Base-by-base conservation (phyloP, 2,888 invertebrate species). In the Euzophera pinguis region DNA sequence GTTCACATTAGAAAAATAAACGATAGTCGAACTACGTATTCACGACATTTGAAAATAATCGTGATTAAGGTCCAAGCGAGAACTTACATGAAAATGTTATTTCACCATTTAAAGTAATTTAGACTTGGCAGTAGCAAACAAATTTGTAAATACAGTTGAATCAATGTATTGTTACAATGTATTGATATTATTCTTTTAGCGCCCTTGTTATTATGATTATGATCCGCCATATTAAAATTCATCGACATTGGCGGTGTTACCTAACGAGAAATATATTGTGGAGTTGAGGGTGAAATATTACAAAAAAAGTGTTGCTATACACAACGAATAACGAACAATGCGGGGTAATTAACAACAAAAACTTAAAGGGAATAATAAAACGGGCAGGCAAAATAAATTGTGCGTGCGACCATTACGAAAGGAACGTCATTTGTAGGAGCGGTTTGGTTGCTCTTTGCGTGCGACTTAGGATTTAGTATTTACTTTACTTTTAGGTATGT, bases 171-270 rank as follows among this genome's bases (percentile, higher is more conserved):
- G 68, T 69, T 64, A 67, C 70, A 68, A 72, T 59, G 61, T 10
- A 74, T 60, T 69, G 75, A 81, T 81, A 84, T 78, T 81, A 83
- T 70, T 82, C 72, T 85, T 89, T 90, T 88, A 89, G 89, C 88
- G 89, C 89, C 84, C 87, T 88, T 89, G 87, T 88, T 89, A 89
- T 89, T 89, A 84, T 89, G 85, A 89, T 89, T 89, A 84, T 89
- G 85, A 75, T 86, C 84, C 82, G 89, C 89, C 89, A 89, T 90
- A 81, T 88, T 87, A 79, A 72, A 72, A 50, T 47, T 54, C 50
- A 47, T 62, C 50, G 35, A 53, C 55, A 55, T 32, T 17, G 12
- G 17, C 35, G 9, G 22, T 37, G 48, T 48, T 35, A 14, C 48
- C 47, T n/a, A 5, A 22, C 22, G 5, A 22, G 5, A 22, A 22